Conservation (phyloP, 1,140 invertebrate species). For the Procambarus virginalis region DNA sequence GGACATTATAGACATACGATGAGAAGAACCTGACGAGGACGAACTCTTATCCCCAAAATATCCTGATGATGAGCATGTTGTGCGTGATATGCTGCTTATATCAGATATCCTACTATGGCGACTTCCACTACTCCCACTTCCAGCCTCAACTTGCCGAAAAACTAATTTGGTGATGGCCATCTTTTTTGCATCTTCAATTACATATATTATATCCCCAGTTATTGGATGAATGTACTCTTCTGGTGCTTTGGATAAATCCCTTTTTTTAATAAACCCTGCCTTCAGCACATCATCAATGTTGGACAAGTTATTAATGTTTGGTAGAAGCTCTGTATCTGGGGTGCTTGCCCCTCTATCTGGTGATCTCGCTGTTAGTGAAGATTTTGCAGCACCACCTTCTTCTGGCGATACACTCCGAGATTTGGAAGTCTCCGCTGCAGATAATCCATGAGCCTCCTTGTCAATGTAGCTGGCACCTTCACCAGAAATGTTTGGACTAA, state of each 20-base stretch:
- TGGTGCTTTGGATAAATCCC: not conserved
- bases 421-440: constrained; percentile 34
- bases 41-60: constrained; percentile 56
- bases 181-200: not conserved
- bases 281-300: constrained; percentile 29
- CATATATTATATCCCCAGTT: constrained; percentile 9
- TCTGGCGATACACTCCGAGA: constrained; percentile 37
- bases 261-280: constrained; percentile 1
- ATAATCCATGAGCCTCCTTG: constrained; percentile 31
- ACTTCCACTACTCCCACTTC: constrained; percentile 39
- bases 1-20: constrained; percentile 25
- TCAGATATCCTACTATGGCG: constrained; percentile 36
- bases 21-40: constrained; percentile 30
- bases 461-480: constrained; percentile 30
- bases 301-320: not conserved
- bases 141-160: not conserved
- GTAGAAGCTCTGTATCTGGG: constrained; percentile 33
- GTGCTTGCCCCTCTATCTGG: constrained; percentile 15
- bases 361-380: not conserved
- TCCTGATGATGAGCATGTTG: constrained; percentile 28
- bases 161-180: not conserved
- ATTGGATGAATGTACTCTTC: constrained; percentile 39
- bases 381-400: not conserved
- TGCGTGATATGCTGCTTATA: constrained; percentile 16
- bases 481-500: constrained; percentile 26